Percentiles rank a stretch among this genome's conserved stretches.
phyloP scores from a whole-genome alignment of 2,113 vertebrate genomes.

The Mastomys natalensis region DNA sequence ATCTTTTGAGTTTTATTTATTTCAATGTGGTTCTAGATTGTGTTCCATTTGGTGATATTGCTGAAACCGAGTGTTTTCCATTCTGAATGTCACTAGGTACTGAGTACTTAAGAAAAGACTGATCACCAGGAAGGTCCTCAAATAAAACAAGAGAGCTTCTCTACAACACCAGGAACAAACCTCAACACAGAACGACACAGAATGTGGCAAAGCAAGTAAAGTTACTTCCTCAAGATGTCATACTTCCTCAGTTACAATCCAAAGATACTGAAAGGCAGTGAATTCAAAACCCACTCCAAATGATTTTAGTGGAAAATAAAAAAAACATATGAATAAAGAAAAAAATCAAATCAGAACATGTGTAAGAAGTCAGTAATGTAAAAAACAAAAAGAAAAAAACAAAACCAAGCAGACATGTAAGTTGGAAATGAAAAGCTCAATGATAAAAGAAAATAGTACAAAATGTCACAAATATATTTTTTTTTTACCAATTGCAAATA shows the following conservation, averaged over 20 bases:
- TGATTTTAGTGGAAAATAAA: not conserved
- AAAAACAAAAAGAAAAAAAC: not conserved
- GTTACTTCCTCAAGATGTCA: not conserved
- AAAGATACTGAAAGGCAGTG: not conserved
- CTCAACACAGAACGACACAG: not conserved
- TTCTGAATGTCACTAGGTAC: not conserved
- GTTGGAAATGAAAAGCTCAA: not conserved
- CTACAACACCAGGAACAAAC: not conserved
- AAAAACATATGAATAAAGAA: not conserved
- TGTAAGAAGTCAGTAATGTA: not conserved
- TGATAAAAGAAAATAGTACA: not conserved
- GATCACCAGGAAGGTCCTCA: not conserved
- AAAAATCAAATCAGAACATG: not conserved
- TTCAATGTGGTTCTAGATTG: too few relatives aligned
- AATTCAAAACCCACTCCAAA: not conserved
- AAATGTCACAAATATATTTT: not conserved
- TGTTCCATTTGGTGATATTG: not conserved
- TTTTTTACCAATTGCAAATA: too few relatives aligned
- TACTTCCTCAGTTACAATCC: not conserved
- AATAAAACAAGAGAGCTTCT: not conserved
- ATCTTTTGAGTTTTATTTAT: not conserved
- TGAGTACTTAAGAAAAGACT: not conserved
- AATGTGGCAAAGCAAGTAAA: not conserved
- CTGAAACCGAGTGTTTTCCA: not conserved
- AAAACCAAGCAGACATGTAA: not conserved